Evolutionary conservation across 2,888 invertebrate species (phyloP).

Genomic region (Andrena flavipes): DNA sequence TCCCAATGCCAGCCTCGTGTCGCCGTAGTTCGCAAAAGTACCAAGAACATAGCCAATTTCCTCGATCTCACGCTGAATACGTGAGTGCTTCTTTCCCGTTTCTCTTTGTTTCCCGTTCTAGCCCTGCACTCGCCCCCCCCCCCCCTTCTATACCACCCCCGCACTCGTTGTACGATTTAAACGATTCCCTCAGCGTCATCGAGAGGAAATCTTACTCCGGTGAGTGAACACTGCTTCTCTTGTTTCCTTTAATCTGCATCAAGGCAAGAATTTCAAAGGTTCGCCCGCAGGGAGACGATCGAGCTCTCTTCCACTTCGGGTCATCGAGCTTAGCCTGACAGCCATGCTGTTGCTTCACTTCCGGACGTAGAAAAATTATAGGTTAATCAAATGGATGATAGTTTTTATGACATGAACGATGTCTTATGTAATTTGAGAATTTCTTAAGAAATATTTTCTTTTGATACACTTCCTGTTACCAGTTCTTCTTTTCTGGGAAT

Average conservation of each 20-base stretch:
- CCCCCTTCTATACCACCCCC: slow-evolving; percentile 35
- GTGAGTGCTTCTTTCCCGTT: slow-evolving; percentile 49
- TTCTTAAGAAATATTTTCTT: too few species aligned
- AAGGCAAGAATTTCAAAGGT: background rate
- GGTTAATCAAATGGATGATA: too few species aligned
- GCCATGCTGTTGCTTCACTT: background rate
- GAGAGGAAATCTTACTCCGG: slow-evolving; percentile 22
- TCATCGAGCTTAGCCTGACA: background rate
- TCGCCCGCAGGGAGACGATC: background rate
- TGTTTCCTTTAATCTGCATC: slow-evolving; percentile 41
- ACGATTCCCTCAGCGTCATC: slow-evolving; percentile 43
- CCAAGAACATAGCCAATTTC: slow-evolving; percentile 63
- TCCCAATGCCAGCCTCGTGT: slow-evolving; percentile 39
- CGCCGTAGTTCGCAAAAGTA: slow-evolving; percentile 41
- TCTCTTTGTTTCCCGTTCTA: slow-evolving; percentile 44
- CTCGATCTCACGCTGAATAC: slow-evolving; percentile 67
- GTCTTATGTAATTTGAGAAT: too few species aligned
- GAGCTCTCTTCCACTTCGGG: background rate
- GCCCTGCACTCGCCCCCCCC: background rate
- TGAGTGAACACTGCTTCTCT: slow-evolving; percentile 3
- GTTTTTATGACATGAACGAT: background rate
- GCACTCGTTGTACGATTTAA: slow-evolving; percentile 35
- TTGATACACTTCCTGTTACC: too few species aligned
- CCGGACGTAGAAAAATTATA: background rate
- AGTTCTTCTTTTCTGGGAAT: too few species aligned